Base-by-base conservation (phyloP, 1,140 invertebrate species). In the Drosophila sp. region DNA sequence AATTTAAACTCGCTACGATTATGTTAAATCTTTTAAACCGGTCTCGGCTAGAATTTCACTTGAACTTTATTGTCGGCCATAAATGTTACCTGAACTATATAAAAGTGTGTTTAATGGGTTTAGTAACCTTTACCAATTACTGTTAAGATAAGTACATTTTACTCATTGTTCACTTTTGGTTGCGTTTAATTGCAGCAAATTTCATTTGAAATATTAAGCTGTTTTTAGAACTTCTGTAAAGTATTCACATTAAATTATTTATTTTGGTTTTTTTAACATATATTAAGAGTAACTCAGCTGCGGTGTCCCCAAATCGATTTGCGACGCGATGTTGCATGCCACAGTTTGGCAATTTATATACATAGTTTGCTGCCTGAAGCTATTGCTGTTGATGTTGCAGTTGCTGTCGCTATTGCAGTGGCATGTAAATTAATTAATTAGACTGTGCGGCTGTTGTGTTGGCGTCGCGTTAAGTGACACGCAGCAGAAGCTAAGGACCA, bases 401-500 rank as follows among this genome's bases (percentile, higher is more conserved):
- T 71, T 56, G 65, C 78, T n/a, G n/a, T n/a, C n/a, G 29, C 29
- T 61, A 16, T 34, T 46, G 66, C 67, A 43, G 58, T 71, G 50
- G 65, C 78, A 84, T 86, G 80, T 83, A 83, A 83, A 83, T 83
- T 84, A 83, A 83, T 83, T 83, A 83, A 83, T 83, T 84, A 84
- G 80, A 80, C 66, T 83, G 25, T 51, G 78, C 65, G 64, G 79
- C 69, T 63, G 38, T 63, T 41, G 57, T 76, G 82, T 74, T 75
- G 74, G 82, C 65, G 82, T 65, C 50, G 74, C 58, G 34, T 46
- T 32, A 54, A 58, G 34, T 69, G 65, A 61, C 65, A 69, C 65
- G 56, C 56, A 62, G 29, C 40, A 66, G 45, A 65, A 40, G 62
- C 69, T 18, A 65, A 72, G 76, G 80, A 83, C 71, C 79, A 82